These are phyloP conservation scores for Spizaetus ornatus DNA, from an alignment of 2,113 vertebrate genomes.

Conservation along the genomic window DNA sequence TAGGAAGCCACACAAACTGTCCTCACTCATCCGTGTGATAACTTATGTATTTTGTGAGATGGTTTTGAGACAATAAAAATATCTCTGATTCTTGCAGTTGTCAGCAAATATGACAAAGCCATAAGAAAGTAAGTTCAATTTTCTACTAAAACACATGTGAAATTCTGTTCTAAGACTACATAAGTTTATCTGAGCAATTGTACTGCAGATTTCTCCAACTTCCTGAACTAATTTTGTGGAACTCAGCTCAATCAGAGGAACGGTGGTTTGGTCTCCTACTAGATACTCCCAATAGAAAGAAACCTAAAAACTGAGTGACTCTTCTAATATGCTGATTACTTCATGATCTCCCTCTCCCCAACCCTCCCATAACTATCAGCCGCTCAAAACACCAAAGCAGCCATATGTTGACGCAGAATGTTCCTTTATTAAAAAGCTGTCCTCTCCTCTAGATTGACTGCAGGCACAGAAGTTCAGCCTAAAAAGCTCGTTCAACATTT, in stretches of 20 bases:
- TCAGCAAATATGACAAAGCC: neutral
- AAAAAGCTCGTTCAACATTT: neutral
- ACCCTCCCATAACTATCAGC: neutral
- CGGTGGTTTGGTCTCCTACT: neutral
- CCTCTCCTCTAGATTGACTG: neutral
- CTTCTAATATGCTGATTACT: neutral
- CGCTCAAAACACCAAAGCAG: neutral
- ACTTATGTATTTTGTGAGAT: neutral
- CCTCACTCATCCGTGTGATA: neutral
- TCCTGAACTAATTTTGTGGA: neutral
- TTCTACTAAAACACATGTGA: neutral
- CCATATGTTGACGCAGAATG: constrained; percentile 24
- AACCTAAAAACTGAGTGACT: neutral
- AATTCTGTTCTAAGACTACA: neutral
- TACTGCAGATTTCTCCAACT: neutral
- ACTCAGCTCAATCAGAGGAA: neutral
- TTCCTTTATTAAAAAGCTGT: neutral
- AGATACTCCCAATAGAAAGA: neutral
- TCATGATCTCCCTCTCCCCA: neutral
- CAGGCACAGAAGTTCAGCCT: neutral
- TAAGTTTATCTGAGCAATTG: neutral
- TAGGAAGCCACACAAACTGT: neutral
- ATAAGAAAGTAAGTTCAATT: neutral
- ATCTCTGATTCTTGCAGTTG: neutral
- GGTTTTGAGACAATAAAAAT: neutral